A percentile compares a stretch with the other conserved stretches of the same genome.
Conservation (phyloP, 2,113 vertebrate species). For the Empidonax traillii region DNA sequence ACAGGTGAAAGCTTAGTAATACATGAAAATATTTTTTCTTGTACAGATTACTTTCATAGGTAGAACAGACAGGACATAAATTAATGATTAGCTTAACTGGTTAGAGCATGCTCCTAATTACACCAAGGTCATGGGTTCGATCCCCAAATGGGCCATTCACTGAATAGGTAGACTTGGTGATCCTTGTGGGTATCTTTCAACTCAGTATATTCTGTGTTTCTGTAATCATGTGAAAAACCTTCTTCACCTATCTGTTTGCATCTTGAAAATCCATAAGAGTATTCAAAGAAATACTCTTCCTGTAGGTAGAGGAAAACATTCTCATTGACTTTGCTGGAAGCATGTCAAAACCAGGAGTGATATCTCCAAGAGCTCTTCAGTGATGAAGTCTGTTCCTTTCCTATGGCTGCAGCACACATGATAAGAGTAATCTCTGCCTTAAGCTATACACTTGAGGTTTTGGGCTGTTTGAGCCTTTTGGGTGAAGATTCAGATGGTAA, state of each 20-base stretch:
- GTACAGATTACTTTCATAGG: background rate
- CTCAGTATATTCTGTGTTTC: background rate
- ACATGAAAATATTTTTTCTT: background rate
- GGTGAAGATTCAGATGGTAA: background rate
- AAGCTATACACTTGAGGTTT: background rate
- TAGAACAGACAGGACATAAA: background rate
- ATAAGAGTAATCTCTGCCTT: constrained; percentile 14
- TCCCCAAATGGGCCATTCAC: background rate
- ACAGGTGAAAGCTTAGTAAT: background rate
- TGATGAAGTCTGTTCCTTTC: background rate
- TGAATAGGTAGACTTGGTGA: background rate
- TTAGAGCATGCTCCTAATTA: background rate
- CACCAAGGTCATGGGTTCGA: background rate
- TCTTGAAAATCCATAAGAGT: background rate
- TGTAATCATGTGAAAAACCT: background rate
- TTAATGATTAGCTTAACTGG: background rate
- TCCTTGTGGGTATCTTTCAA: background rate
- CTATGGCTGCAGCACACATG: background rate
- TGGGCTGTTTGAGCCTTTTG: background rate
- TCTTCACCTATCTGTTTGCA: background rate
- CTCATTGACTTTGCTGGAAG: background rate
- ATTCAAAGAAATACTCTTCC: background rate
- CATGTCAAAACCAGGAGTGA: background rate
- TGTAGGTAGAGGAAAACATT: background rate
- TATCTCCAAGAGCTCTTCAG: background rate